Conservation (phyloP, 2,888 invertebrate species). For the Hemaris fuciformis region DNA sequence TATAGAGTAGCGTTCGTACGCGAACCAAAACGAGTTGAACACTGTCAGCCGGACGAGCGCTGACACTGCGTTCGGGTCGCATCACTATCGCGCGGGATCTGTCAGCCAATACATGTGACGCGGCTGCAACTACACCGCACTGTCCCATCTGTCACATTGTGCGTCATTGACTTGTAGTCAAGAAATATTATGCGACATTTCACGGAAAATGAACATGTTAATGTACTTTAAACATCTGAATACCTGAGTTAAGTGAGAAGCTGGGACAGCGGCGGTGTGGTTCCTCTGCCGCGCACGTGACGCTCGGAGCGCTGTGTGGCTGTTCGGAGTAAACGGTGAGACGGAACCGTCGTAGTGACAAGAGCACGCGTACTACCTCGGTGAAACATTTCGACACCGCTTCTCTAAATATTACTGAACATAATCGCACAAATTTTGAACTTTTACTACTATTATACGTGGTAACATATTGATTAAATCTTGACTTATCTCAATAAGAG, state of each 20-base stretch:
- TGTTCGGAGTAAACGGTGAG: neutral
- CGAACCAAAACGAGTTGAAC: neutral
- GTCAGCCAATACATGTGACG: neutral
- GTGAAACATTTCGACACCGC: neutral
- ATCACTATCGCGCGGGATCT: constrained; percentile 1
- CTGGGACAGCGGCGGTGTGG: too few species aligned
- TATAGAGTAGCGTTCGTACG: neutral
- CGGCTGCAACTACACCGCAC: neutral
- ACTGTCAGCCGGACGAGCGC: neutral
- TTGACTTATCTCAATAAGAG: neutral
- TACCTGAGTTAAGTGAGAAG: too few species aligned
- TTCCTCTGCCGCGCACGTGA: too few species aligned
- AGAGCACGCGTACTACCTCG: neutral
- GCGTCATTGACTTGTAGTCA: neutral
- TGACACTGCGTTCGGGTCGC: neutral
- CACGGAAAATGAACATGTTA: too few species aligned
- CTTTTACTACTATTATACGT: constrained; percentile 7
- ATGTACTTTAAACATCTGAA: too few species aligned
- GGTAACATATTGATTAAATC: constrained; percentile 1
- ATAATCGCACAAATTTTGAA: constrained; percentile 10
- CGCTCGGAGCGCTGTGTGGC: neutral
- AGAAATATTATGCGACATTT: neutral
- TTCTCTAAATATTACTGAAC: neutral
- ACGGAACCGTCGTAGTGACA: neutral
- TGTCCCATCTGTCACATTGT: neutral